A percentile compares a stretch with the other conserved stretches of the same genome.
phyloP scores from a whole-genome alignment of 1,140 invertebrate genomes.

The Diuraphis noxia region DNA sequence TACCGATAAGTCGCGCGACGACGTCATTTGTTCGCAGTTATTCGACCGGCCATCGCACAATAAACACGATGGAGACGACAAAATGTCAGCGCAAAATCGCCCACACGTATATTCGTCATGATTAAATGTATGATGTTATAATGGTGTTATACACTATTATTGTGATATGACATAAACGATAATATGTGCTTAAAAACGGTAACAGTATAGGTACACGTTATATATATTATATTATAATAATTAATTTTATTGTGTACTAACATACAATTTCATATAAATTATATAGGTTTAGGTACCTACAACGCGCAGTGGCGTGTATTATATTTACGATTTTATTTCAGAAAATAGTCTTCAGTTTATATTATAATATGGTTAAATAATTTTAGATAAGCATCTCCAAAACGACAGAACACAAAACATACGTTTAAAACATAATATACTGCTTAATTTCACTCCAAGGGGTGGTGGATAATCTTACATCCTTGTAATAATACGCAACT shows the following conservation, averaged over 20 bases:
- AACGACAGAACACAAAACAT: background rate
- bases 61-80: background rate
- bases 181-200: too few species aligned
- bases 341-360: background rate
- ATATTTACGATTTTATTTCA: background rate
- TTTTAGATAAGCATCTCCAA: background rate
- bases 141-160: too few species aligned
- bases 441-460: background rate
- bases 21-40: constrained; percentile 6
- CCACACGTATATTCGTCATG: background rate
- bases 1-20: background rate
- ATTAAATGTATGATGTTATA: too few species aligned
- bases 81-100: background rate
- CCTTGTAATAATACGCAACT: background rate
- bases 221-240: too few species aligned
- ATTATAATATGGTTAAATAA: background rate
- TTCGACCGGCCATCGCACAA: background rate
- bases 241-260: too few species aligned
- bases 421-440: background rate
- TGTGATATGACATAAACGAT: too few species aligned
- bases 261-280: too few species aligned
- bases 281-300: too few species aligned
- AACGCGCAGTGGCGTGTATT: background rate
- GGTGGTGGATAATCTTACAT: too few species aligned
- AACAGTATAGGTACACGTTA: too few species aligned